These are phyloP conservation scores for Muscicapa striata DNA, from an alignment of 2,797 vertebrate species.

Conservation along the genomic window DNA sequence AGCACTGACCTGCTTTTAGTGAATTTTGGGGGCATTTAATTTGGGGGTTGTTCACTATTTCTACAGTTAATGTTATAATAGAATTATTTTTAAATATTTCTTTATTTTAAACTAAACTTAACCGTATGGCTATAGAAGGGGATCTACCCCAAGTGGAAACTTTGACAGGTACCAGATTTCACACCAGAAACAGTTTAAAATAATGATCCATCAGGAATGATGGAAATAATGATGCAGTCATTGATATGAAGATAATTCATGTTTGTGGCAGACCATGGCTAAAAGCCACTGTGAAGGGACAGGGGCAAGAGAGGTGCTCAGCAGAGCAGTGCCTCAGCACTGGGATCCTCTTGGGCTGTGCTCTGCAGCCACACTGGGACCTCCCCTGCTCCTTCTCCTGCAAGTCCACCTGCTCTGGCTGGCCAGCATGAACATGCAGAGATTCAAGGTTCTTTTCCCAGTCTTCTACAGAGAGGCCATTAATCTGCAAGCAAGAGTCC, in stretches of 20 bases:
- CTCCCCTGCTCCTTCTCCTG: not conserved
- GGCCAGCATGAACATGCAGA: not conserved
- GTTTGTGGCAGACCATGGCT: not conserved
- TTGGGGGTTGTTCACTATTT: not conserved
- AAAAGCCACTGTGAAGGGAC: not conserved
- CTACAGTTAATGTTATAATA: not conserved
- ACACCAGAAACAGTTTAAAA: not conserved
- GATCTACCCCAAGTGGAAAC: not conserved
- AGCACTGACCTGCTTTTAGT: not conserved
- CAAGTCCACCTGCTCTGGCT: not conserved
- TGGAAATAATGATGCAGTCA: not conserved
- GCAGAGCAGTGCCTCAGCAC: not conserved
- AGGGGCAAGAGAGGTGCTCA: not conserved
- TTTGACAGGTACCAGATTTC: not conserved
- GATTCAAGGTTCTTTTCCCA: not conserved
- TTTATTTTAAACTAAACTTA: not conserved
- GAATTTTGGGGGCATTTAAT: not conserved
- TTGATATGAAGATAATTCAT: not conserved
- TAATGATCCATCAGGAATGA: not conserved
- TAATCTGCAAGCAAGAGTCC: not conserved
- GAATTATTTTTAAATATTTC: not conserved
- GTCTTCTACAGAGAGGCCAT: fast-evolving
- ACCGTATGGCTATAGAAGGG: not conserved
- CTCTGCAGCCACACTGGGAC: not conserved
- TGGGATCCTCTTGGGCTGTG: fast-evolving